Percentiles rank a stretch among this genome's conserved stretches.
phyloP scores from a whole-genome alignment of 1,140 invertebrate species.

The Asobara japonica region DNA sequence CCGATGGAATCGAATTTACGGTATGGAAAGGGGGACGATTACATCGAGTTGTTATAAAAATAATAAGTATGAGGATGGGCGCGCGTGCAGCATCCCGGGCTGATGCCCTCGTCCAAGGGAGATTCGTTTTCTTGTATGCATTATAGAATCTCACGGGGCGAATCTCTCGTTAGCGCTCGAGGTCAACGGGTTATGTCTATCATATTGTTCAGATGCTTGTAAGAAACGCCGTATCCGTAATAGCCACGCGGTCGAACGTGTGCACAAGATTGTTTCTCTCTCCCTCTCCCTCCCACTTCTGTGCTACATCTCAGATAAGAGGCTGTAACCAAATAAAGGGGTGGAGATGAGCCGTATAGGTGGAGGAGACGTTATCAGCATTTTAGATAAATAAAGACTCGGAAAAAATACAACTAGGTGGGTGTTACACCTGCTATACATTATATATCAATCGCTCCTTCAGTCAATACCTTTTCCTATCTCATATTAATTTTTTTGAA shows the following conservation, averaged over 20 bases:
- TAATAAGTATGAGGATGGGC: slow-evolving; percentile 4
- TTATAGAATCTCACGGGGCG: slow-evolving; percentile 35
- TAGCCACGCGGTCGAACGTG: slow-evolving; percentile 37
- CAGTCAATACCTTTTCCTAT: not conserved
- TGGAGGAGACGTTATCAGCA: not conserved
- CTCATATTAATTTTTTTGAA: no score
- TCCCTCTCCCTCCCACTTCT: not conserved
- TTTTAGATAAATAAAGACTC: not conserved
- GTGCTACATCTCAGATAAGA: slow-evolving; percentile 45
- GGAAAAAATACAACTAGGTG: slow-evolving; percentile 3
- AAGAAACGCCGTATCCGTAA: slow-evolving; percentile 30
- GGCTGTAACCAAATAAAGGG: slow-evolving; percentile 46
- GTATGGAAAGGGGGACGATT: slow-evolving; percentile 49
- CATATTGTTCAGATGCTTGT: slow-evolving; percentile 48
- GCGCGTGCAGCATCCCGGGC: slow-evolving; percentile 22
- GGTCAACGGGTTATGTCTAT: slow-evolving; percentile 55
- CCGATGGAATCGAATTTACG: slow-evolving; percentile 55
- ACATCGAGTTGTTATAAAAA: slow-evolving; percentile 42
- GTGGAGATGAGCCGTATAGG: slow-evolving; percentile 20
- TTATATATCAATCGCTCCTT: not conserved
- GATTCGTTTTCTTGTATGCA: slow-evolving; percentile 19
- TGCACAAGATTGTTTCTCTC: not conserved
- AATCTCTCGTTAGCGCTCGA: slow-evolving; percentile 51
- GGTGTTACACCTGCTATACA: slow-evolving; percentile 5
- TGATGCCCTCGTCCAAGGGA: slow-evolving; percentile 4